Evolutionary conservation across 1,140 invertebrate genomes (phyloP).

Genomic region (Drosophila serrata): DNA sequence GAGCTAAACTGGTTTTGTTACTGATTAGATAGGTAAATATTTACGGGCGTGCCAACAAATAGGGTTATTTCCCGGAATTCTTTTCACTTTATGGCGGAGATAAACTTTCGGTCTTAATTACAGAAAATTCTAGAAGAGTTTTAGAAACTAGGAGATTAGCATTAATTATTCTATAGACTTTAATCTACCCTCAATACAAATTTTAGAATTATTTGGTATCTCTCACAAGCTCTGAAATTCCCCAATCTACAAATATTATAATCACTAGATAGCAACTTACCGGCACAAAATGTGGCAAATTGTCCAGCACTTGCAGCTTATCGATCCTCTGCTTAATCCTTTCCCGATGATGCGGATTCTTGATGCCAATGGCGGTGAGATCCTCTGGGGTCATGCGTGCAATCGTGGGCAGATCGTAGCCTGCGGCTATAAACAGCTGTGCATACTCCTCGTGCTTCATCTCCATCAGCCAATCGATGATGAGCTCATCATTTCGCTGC

Average conservation of each 20-base stretch:
- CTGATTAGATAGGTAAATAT: conserved; percentile 48
- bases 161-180: not conserved
- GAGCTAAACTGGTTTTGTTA: conserved; percentile 22
- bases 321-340: conserved; percentile 98
- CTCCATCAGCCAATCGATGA: conserved; percentile 97
- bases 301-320: conserved; percentile 96
- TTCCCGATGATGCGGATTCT: conserved; percentile 98
- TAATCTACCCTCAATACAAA: no score
- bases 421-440: conserved; percentile 96
- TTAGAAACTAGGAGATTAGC: not conserved
- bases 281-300: conserved; percentile 96
- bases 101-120: conserved; percentile 1
- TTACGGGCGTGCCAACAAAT: conserved; percentile 30
- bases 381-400: conserved; percentile 99
- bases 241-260: no score
- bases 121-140: not conserved
- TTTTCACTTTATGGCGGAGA: conserved; percentile 21
- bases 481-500: conserved; percentile 91
- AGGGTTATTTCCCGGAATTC: conserved; percentile 22
- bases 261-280: conserved; percentile 86
- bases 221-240: no score
- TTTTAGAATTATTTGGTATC: not conserved
- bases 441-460: conserved; percentile 99
- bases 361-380: conserved; percentile 94
- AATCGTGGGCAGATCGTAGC: conserved; percentile 99